A percentile compares a stretch with the other conserved stretches of the same genome.
Conservation (phyloP, 2,888 invertebrate genomes). For the Psylliodes chrysocephalus region DNA sequence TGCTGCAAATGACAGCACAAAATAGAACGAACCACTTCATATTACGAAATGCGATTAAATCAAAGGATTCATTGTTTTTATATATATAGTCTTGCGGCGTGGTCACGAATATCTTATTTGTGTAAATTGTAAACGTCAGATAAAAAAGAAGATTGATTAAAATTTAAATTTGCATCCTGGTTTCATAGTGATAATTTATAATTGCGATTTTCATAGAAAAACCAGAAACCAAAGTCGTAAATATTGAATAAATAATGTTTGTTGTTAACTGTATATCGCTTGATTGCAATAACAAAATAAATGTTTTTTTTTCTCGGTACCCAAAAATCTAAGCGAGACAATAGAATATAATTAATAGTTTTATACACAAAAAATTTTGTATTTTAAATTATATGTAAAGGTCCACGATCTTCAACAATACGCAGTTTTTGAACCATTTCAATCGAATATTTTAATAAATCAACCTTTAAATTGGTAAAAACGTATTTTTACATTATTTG, state of each 20-base stretch:
- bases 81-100: slow-evolving; percentile 34
- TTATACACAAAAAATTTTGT: no score
- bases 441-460: no score
- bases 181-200: background rate
- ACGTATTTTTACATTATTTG: no score
- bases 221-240: background rate
- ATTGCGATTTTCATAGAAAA: slow-evolving; percentile 4
- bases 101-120: slow-evolving; percentile 36
- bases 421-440: no score
- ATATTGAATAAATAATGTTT: background rate
- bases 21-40: slow-evolving; percentile 44
- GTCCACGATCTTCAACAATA: no score
- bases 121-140: slow-evolving; percentile 22
- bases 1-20: slow-evolving; percentile 19
- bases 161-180: slow-evolving; percentile 31
- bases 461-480: no score
- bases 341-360: no score
- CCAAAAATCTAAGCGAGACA: no score
- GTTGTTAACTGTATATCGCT: no score
- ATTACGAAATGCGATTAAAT: slow-evolving; percentile 20
- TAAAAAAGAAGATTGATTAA: slow-evolving; percentile 17
- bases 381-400: no score
- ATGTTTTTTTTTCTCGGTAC: no score
- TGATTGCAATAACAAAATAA: no score
- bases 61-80: slow-evolving; percentile 33